These are phyloP conservation scores for Catostylus mosaicus DNA, from an alignment of 30 jellyfish, hydroid and myxozoan species.

Conservation along the genomic window DNA sequence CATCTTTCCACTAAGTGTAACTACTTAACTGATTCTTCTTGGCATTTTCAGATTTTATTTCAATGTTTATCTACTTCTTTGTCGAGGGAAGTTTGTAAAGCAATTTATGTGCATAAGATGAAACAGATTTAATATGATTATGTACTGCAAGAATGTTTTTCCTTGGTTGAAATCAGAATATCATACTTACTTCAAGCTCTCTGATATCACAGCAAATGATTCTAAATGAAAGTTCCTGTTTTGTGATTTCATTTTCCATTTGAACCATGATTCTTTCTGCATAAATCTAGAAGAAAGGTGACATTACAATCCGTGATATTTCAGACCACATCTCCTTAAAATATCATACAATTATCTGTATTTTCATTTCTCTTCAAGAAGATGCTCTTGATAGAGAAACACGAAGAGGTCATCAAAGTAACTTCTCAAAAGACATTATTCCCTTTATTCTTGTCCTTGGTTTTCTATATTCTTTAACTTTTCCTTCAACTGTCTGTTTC, in stretches of 20 bases:
- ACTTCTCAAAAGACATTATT: neutral
- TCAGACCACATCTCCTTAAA: neutral
- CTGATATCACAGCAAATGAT: conserved; percentile 62
- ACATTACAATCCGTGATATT: neutral
- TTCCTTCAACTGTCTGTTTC: neutral
- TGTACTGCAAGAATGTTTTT: too few species aligned
- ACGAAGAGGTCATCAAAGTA: neutral
- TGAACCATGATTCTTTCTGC: conserved; percentile 83
- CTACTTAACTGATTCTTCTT: too few species aligned
- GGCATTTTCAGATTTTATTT: too few species aligned
- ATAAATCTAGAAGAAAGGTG: conserved; percentile 30
- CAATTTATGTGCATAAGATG: too few species aligned
- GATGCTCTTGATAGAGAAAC: neutral
- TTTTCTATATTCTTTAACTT: neutral
- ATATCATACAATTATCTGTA: too few species aligned
- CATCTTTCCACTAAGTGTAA: too few species aligned
- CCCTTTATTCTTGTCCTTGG: neutral
- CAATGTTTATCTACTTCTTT: too few species aligned
- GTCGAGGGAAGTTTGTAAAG: too few species aligned
- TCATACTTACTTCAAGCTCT: conserved; percentile 54
- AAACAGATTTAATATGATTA: too few species aligned
- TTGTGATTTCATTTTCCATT: conserved; percentile 76
- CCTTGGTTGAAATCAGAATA: too few species aligned
- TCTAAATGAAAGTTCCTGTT: conserved; percentile 61
- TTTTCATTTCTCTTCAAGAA: neutral